These are phyloP conservation scores for Pogonomyrmex californicus DNA, from an alignment of 1,140 invertebrate species.

Conservation along the genomic window DNA sequence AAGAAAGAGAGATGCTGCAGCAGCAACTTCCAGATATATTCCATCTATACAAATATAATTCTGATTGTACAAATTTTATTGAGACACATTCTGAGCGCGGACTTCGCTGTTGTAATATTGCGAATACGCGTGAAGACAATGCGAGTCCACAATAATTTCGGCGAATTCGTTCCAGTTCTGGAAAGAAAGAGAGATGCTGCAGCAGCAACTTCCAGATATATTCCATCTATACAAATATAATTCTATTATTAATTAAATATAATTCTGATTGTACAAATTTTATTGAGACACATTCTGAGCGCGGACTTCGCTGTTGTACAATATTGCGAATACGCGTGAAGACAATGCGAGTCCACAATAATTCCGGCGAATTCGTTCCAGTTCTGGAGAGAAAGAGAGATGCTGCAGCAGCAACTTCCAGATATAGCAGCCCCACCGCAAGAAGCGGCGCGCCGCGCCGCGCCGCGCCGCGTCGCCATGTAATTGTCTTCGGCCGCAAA, in stretches of 20 bases:
- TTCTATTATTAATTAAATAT: no score
- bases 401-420: neutral
- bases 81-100: neutral
- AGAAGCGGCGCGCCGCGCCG: slow-evolving; percentile 24
- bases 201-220: slow-evolving; percentile 5
- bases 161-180: slow-evolving; percentile 45
- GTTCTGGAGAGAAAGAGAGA: slow-evolving; percentile 21
- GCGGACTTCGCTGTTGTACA: neutral
- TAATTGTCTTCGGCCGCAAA: slow-evolving; percentile 39
- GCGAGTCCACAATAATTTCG: slow-evolving; percentile 27
- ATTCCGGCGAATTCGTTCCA: slow-evolving; percentile 51
- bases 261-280: neutral
- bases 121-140: neutral
- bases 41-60: no score
- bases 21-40: neutral
- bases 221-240: no score
- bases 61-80: neutral
- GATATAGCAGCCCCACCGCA: slow-evolving; percentile 3
- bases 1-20: neutral
- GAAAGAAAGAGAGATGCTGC: slow-evolving; percentile 6
- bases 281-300: neutral
- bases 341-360: slow-evolving; percentile 2
- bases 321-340: slow-evolving; percentile 2
- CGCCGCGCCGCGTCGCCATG: slow-evolving; percentile 5
- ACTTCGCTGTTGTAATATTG: slow-evolving; percentile 5